Conservation (phyloP, 2,888 invertebrate genomes). For the Pachliopta kotzebuea region DNA sequence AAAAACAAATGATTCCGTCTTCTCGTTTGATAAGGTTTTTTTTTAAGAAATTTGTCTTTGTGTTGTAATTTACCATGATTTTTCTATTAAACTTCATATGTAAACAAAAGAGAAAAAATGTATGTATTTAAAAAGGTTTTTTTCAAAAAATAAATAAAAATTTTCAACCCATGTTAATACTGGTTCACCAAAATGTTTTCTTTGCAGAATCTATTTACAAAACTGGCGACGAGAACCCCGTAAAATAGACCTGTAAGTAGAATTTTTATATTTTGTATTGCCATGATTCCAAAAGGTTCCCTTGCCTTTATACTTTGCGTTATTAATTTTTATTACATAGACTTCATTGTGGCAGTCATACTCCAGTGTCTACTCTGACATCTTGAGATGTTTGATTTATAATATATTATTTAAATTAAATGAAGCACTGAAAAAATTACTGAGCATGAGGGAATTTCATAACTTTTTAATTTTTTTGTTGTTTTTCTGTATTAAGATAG, state of each 20-base stretch:
- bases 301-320: too few species aligned
- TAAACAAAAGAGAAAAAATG: slow-evolving; percentile 6
- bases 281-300: neutral
- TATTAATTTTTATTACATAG: too few species aligned
- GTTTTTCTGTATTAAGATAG: too few species aligned
- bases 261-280: neutral
- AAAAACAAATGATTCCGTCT: neutral
- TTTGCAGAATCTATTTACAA: slow-evolving; percentile 30
- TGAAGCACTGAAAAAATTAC: too few species aligned
- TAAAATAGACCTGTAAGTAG: slow-evolving; percentile 54
- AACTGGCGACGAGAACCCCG: slow-evolving; percentile 39
- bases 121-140: neutral
- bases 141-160: neutral
- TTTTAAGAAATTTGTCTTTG: neutral
- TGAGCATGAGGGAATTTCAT: too few species aligned
- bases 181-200: neutral
- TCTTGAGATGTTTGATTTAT: too few species aligned
- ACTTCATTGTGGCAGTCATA: too few species aligned
- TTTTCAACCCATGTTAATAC: neutral
- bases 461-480: too few species aligned
- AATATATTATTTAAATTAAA: too few species aligned
- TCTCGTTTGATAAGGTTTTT: neutral
- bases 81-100: neutral
- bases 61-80: neutral
- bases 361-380: too few species aligned